These are phyloP conservation scores for Smutsia gigantea DNA, from an alignment of 2,797 vertebrate genomes.

Conservation along the genomic window DNA sequence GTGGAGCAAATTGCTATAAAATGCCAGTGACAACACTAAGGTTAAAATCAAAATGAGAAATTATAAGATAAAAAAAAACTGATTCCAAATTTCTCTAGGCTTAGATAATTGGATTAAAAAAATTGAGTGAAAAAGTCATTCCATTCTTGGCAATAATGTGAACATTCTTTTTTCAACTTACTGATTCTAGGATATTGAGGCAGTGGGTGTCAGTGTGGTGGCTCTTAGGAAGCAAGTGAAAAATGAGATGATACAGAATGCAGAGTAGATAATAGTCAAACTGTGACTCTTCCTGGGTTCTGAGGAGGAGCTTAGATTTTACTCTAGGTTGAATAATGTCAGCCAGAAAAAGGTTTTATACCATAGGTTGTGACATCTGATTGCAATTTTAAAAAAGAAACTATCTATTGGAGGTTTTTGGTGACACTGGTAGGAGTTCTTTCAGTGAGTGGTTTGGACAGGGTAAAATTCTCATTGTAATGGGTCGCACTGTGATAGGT, in stretches of 20 bases:
- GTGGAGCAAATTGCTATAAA: constrained; percentile 4
- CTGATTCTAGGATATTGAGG: neutral
- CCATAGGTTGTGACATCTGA: neutral
- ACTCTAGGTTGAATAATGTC: neutral
- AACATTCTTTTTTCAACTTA: neutral
- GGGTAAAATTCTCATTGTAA: neutral
- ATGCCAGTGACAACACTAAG: neutral
- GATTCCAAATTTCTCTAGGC: neutral
- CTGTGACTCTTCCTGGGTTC: neutral
- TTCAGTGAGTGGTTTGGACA: neutral
- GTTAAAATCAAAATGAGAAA: neutral
- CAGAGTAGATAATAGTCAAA: neutral
- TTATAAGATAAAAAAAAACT: neutral
- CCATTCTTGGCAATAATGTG: accelerated
- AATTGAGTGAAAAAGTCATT: neutral
- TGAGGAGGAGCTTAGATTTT: neutral
- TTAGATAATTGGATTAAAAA: neutral
- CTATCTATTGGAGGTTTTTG: neutral
- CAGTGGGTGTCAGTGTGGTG: neutral
- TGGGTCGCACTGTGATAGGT: neutral
- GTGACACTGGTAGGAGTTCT: neutral
- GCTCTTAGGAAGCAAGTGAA: neutral
- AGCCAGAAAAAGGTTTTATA: neutral
- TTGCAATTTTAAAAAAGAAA: neutral
- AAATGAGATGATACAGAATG: neutral